phyloP scores from a whole-genome alignment of 1,140 invertebrate species.

The Drosophila orena region DNA sequence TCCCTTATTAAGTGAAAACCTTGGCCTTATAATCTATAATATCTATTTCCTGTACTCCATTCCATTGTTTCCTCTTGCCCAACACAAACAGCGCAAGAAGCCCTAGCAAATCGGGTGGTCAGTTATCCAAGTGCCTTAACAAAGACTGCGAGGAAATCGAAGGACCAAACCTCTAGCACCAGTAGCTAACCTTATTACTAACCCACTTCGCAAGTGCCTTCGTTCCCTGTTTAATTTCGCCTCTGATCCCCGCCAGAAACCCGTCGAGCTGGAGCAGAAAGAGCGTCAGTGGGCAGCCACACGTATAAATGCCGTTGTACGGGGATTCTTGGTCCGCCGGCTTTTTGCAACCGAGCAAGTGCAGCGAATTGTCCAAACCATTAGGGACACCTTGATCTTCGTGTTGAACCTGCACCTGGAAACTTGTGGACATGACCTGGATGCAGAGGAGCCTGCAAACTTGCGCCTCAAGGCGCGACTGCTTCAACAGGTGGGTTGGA shows the following conservation, averaged over 20 bases:
- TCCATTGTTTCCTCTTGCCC: conserved; percentile 12
- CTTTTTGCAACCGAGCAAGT: conserved; percentile 92
- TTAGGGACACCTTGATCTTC: conserved; percentile 91
- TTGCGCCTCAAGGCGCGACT: conserved; percentile 88
- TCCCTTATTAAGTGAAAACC: not conserved
- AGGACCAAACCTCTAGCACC: conserved; percentile 8
- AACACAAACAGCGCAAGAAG: conserved; percentile 64
- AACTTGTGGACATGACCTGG: conserved; percentile 41
- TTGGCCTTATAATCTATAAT: not conserved
- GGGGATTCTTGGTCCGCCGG: conserved; percentile 92
- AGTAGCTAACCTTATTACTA: conserved; percentile 26
- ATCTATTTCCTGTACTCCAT: conserved; percentile 6
- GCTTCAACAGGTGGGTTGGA: conserved; percentile 87
- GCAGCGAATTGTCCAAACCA: conserved; percentile 91
- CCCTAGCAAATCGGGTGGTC: conserved; percentile 13
- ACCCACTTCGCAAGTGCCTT: conserved; percentile 20
- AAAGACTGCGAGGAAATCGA: conserved; percentile 13
- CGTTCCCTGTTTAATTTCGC: conserved; percentile 2
- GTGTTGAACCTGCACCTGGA: conserved; percentile 91
- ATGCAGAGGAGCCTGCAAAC: conserved; percentile 86
- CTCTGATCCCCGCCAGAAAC: conserved; percentile 15
- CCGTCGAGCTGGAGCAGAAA: conserved; percentile 5
- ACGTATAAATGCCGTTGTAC: conserved; percentile 90
- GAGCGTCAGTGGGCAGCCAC: conserved; percentile 86
- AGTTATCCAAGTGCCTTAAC: conserved; percentile 65